Conservation (phyloP, 2,888 invertebrate genomes). For the Apamea monoglypha region DNA sequence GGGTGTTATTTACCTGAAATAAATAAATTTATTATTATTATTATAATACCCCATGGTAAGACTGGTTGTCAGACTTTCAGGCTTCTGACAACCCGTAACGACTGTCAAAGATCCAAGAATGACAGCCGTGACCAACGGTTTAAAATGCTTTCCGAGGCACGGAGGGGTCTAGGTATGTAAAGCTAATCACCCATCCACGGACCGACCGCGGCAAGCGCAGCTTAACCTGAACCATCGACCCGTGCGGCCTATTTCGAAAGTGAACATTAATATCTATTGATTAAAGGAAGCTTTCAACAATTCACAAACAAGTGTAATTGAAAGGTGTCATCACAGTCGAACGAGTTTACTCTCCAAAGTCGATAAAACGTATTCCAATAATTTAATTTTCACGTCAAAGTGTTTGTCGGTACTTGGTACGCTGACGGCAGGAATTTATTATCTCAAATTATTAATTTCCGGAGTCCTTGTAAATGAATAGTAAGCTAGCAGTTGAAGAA, state of each 20-base stretch:
- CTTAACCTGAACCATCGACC: background rate
- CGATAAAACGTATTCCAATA: conserved; percentile 40
- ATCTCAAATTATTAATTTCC: conserved; percentile 67
- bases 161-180: background rate
- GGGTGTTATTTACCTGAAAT: too few species aligned
- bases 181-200: background rate
- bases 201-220: background rate
- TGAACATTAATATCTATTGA: background rate
- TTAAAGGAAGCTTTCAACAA: conserved; percentile 4
- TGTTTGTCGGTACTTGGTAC: conserved; percentile 35
- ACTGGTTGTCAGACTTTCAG: background rate
- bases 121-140: background rate
- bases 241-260: background rate
- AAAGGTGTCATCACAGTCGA: conserved; percentile 38
- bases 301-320: conserved; percentile 7
- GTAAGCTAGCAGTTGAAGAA: background rate
- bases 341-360: conserved; percentile 10
- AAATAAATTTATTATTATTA: too few species aligned
- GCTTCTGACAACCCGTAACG: background rate
- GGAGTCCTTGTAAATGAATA: conserved; percentile 15
- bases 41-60: too few species aligned
- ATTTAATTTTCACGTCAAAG: conserved; percentile 41
- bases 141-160: too few species aligned
- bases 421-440: conserved; percentile 51
- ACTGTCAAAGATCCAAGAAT: background rate